Evolutionary conservation across 2,888 invertebrate species (phyloP).

Genomic region (Platerodrilus igneus): DNA sequence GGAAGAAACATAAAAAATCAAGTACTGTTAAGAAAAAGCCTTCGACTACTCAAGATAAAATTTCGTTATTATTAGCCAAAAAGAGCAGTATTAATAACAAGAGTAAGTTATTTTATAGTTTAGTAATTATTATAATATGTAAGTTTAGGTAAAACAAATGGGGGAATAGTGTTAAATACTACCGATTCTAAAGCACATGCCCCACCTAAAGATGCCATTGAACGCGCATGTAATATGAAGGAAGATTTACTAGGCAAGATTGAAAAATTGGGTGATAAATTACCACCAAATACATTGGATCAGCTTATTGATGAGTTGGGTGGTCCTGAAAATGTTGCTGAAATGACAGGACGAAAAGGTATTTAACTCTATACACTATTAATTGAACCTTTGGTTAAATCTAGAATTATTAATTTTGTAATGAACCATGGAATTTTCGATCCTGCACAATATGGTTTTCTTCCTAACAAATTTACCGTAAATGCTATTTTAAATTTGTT

Average conservation of each 20-base stretch:
- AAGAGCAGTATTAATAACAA: slow-evolving; percentile 45
- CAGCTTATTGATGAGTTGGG: slow-evolving; percentile 97
- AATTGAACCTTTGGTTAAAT: not conserved
- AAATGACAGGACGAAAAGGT: slow-evolving; percentile 98
- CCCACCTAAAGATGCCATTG: slow-evolving; percentile 80
- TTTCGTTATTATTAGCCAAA: slow-evolving; percentile 61
- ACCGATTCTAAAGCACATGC: slow-evolving; percentile 47
- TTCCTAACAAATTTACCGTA: too few relatives aligned
- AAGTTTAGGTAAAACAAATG: slow-evolving; percentile 39
- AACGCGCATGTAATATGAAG: slow-evolving; percentile 88
- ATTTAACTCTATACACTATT: too few relatives aligned
- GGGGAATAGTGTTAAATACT: slow-evolving; percentile 38
- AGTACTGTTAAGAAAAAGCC: slow-evolving; percentile 37
- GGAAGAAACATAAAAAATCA: slow-evolving; percentile 41
- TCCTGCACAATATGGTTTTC: too few relatives aligned
- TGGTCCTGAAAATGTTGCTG: slow-evolving; percentile 96
- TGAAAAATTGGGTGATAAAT: slow-evolving; percentile 76
- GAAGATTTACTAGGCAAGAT: slow-evolving; percentile 81
- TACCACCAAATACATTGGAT: slow-evolving; percentile 97
- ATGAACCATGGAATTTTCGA: too few relatives aligned
- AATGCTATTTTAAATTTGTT: too few relatives aligned
- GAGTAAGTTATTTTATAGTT: slow-evolving; percentile 8
- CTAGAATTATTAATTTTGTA: slow-evolving; percentile 1
- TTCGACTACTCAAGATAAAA: slow-evolving; percentile 68
- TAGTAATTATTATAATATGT: slow-evolving; percentile 6